phyloP scores from a whole-genome alignment of 2,113 vertebrate genomes.

The Corvus hawaiiensis region DNA sequence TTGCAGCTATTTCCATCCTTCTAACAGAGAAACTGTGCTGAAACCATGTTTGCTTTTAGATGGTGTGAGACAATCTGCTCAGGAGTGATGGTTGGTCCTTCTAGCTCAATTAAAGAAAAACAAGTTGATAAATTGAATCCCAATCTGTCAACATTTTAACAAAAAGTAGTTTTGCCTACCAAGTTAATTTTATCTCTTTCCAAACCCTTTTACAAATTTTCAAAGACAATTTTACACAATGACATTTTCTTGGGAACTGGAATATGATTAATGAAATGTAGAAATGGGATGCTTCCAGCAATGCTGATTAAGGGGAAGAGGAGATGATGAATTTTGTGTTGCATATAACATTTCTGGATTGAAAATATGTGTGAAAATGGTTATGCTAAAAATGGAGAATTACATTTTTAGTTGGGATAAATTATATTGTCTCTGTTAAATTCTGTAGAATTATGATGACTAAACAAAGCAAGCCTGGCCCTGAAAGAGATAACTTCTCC shows the following conservation, averaged over 20 bases:
- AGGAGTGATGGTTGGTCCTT: neutral
- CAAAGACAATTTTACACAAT: neutral
- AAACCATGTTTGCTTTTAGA: neutral
- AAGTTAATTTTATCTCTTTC: neutral
- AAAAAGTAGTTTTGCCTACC: neutral
- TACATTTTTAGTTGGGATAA: neutral
- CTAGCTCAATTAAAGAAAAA: neutral
- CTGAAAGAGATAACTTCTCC: neutral
- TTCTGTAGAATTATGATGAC: neutral
- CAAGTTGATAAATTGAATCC: neutral
- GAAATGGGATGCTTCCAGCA: neutral
- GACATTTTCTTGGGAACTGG: neutral
- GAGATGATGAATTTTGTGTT: neutral
- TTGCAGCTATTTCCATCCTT: neutral
- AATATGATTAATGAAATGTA: neutral
- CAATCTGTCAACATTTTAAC: neutral
- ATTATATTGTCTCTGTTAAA: neutral
- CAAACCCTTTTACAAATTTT: neutral
- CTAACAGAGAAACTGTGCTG: neutral
- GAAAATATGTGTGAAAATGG: neutral
- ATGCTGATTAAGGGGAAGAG: neutral
- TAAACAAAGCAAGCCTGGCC: neutral
- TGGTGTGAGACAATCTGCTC: neutral
- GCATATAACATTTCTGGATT: neutral
- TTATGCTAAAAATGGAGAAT: neutral